phyloP scores from a whole-genome alignment of 1,140 invertebrate species.

The Paracyclopina nana region DNA sequence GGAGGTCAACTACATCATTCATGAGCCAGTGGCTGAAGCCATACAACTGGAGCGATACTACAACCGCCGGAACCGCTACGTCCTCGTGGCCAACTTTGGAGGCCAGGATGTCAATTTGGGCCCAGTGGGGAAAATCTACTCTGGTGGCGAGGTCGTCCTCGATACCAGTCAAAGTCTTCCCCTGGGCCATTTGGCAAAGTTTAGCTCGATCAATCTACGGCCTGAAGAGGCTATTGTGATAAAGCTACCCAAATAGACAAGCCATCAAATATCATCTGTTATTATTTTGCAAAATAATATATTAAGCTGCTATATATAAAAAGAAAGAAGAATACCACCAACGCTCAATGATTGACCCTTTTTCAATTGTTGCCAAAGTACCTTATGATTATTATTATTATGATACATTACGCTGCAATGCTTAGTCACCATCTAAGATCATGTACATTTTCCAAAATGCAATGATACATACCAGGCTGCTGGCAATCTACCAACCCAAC shows the following conservation, averaged over 20 bases:
- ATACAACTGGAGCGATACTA: slow-evolving; percentile 11
- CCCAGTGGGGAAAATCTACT: slow-evolving; percentile 10
- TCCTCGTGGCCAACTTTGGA: slow-evolving; percentile 7
- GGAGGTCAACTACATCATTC: slow-evolving; percentile 2
- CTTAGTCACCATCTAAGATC: too few species aligned
- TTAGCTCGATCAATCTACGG: not conserved
- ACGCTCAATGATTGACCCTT: too few species aligned
- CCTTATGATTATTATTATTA: too few species aligned
- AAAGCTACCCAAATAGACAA: slow-evolving; percentile 9
- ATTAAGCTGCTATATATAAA: too few species aligned
- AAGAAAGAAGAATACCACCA: too few species aligned
- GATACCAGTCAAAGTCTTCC: not conserved
- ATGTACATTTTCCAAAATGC: too few species aligned
- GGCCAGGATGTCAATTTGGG: not conserved
- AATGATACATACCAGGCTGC: too few species aligned
- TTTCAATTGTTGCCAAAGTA: too few species aligned
- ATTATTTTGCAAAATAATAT: too few species aligned
- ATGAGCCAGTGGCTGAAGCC: not conserved
- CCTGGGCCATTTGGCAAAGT: not conserved
- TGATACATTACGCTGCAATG: too few species aligned
- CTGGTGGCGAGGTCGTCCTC: not conserved
- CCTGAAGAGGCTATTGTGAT: slow-evolving; percentile 6
- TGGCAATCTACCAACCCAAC: too few species aligned
- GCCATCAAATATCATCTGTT: too few species aligned
- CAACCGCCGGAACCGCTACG: slow-evolving; percentile 9